phyloP scores from a whole-genome alignment of 2,888 invertebrate genomes.

The Ptilodon capucinus region DNA sequence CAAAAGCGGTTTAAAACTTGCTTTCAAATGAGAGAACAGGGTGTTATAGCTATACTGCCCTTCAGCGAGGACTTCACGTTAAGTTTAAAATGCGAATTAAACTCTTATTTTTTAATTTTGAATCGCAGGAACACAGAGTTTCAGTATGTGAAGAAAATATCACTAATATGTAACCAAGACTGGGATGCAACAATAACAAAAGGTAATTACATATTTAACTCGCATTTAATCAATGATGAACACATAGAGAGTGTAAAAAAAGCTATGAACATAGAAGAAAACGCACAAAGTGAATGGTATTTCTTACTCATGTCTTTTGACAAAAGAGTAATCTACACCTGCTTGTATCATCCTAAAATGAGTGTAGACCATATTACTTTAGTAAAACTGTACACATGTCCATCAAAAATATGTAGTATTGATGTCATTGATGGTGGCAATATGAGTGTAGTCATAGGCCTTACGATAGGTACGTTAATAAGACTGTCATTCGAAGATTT shows the following conservation, averaged over 20 bases:
- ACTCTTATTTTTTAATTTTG: conserved; percentile 41
- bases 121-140: conserved; percentile 52
- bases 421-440: conserved; percentile 35
- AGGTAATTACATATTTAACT: conserved; percentile 37
- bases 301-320: conserved; percentile 52
- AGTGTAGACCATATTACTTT: conserved; percentile 32
- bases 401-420: conserved; percentile 56
- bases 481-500: conserved; percentile 38
- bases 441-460: conserved; percentile 45
- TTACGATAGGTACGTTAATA: conserved; percentile 60
- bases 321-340: conserved; percentile 44
- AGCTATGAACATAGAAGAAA: conserved; percentile 28
- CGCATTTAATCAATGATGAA: conserved; percentile 21
- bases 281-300: conserved; percentile 14
- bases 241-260: conserved; percentile 28
- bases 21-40: conserved; percentile 44
- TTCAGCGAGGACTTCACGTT: conserved; percentile 37
- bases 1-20: conserved; percentile 47
- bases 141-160: conserved; percentile 33
- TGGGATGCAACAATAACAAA: conserved; percentile 23
- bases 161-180: conserved; percentile 22
- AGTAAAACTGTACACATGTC: conserved; percentile 53
- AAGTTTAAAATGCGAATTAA: conserved; percentile 47
- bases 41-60: conserved; percentile 32
- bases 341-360: conserved; percentile 39